Percentiles rank a stretch among this genome's conserved stretches.
Evolutionary conservation across 1,140 invertebrate genomes (phyloP).

Genomic region (Pseudoatta argentina): DNA sequence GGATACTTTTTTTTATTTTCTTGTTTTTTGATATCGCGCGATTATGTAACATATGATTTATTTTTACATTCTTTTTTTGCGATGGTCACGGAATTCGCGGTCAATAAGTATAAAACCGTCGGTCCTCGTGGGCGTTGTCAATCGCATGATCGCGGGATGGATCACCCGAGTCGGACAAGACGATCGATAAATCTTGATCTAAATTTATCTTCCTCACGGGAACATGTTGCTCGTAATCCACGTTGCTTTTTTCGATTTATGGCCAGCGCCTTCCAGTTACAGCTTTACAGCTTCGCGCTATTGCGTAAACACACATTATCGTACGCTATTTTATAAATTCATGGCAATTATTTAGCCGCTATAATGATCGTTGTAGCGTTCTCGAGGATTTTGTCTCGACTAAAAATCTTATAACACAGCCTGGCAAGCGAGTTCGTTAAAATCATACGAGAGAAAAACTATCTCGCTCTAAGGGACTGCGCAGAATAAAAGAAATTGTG

Average conservation of each 20-base stretch:
- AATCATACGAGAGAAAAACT: no score
- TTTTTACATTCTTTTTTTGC: constrained; percentile 53
- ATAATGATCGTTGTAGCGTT: neutral
- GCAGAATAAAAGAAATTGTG: no score
- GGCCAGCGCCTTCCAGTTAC: constrained; percentile 6
- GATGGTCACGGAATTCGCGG: constrained; percentile 65
- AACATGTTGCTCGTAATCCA: constrained; percentile 48
- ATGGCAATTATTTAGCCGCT: constrained; percentile 29
- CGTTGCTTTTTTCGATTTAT: constrained; percentile 60
- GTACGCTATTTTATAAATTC: constrained; percentile 26
- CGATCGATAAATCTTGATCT: constrained; percentile 80
- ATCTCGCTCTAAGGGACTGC: no score
- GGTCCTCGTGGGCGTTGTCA: constrained; percentile 70
- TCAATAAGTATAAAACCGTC: constrained; percentile 72
- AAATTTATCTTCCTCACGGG: constrained; percentile 78
- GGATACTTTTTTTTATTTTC: constrained; percentile 54
- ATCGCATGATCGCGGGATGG: constrained; percentile 71
- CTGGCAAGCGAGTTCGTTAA: no score
- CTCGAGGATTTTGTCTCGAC: neutral
- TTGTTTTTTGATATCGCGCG: constrained; percentile 37
- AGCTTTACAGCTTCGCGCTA: constrained; percentile 35
- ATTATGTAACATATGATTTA: constrained; percentile 68
- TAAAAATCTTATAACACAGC: no score
- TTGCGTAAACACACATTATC: constrained; percentile 48
- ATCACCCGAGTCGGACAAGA: constrained; percentile 31